These are phyloP conservation scores for Oedothorax gibbosus DNA, from an alignment of 1,140 invertebrate genomes.

Conservation along the genomic window DNA sequence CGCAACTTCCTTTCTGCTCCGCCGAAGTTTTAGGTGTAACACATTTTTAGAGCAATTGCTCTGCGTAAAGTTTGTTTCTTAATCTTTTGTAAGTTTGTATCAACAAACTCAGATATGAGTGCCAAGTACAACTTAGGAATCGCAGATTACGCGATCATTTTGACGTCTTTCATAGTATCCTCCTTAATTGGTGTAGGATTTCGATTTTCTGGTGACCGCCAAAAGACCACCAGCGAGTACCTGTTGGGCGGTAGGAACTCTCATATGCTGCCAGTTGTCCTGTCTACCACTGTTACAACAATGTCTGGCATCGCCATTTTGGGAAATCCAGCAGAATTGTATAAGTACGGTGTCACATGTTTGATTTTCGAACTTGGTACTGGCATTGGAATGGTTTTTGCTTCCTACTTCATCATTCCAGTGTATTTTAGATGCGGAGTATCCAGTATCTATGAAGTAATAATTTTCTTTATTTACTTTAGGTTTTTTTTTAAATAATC, in stretches of 20 bases:
- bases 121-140: slow-evolving; percentile 6
- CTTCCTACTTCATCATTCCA: slow-evolving; percentile 84
- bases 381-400: slow-evolving; percentile 82
- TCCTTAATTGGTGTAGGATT: slow-evolving; percentile 73
- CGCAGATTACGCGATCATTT: slow-evolving; percentile 77
- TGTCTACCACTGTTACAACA: slow-evolving; percentile 87
- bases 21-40: too few relatives aligned
- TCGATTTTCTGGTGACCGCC: slow-evolving; percentile 78
- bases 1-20: too few relatives aligned
- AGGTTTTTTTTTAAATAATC: neutral
- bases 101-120: too few relatives aligned
- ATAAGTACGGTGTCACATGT: neutral
- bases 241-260: slow-evolving; percentile 82
- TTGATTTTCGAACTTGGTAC: slow-evolving; percentile 70
- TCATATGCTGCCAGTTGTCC: slow-evolving; percentile 84
- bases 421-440: slow-evolving; percentile 88
- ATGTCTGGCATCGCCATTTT: slow-evolving; percentile 83
- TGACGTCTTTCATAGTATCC: slow-evolving; percentile 69
- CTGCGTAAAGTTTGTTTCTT: too few relatives aligned
- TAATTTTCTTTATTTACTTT: neutral
- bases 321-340: slow-evolving; percentile 75
- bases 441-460: slow-evolving; percentile 83
- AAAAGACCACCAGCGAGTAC: slow-evolving; percentile 84
- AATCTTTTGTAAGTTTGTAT: too few relatives aligned
- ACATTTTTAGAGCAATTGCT: too few relatives aligned